Base-by-base conservation (phyloP, 2,888 invertebrate genomes). In the Xylocampa areola region DNA sequence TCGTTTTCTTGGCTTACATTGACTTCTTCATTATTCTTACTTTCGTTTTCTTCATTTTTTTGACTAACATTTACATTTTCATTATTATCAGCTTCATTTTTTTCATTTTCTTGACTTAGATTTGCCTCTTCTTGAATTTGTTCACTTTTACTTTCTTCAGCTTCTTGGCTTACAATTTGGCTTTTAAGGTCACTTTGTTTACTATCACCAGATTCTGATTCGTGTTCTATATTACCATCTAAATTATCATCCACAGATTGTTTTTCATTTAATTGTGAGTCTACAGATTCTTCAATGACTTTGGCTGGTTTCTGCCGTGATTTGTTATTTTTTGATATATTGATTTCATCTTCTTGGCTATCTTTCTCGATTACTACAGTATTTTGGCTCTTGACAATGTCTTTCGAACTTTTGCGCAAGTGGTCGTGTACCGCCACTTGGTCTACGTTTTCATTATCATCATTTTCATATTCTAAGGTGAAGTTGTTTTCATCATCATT, bases 251-350 rank as follows among this genome's bases (percentile, higher is more conserved):
- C 36, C n/a, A 21, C 36, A 29, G 44, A 25, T 50, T 25, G 36
- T 30, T 43, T 21, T 13, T 61, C 36, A 33, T 19, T 25, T 53
- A 45, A 30, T 53, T 62, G 44, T 7, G 69, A 52, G 21, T 69
- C 53, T 1, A 69, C 52, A 0, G 69, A 51, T 36, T 69, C 63
- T 32, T 63, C 64, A 41, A 63, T 14, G 1, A 8, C 37, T 63
- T 62, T 68, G 5, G 6, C 7, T 11, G 16, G n/a, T 52, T 45
- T 58, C 13, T 39, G 37, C 16, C 35, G 4, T 6, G 53, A 43
- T 43, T 67, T 48, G 7, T 67, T 49, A 21, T 2, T 33, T 11
- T 21, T 60, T 6, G 62, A 49, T 13, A 32, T 35, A 23, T 44
- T 44, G 6, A 43, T 32, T 17, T 52, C 41, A 35, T 29, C 14